A percentile compares a stretch with the other conserved stretches of the same genome.
These are phyloP conservation scores for Smutsia temminckii DNA, from an alignment of 2,797 vertebrate species.

Conservation along the genomic window DNA sequence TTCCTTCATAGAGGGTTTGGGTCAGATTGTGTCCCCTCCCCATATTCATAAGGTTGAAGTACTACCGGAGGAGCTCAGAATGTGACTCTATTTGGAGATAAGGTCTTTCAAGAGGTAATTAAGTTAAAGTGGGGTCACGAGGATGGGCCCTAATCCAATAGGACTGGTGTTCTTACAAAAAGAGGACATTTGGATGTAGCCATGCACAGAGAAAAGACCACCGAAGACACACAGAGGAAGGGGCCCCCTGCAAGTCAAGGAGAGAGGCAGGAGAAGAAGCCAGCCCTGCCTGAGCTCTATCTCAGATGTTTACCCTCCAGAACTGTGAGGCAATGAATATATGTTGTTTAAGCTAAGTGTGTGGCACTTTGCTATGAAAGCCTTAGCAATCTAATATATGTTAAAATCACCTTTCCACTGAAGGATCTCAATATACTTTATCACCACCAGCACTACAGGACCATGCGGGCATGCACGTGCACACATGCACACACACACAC, in stretches of 20 bases:
- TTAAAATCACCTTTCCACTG: neutral
- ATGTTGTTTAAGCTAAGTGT: neutral
- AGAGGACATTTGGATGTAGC: neutral
- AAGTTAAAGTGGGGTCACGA: neutral
- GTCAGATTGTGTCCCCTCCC: neutral
- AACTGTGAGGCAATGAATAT: neutral
- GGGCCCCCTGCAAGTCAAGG: accelerated
- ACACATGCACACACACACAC: too few species aligned
- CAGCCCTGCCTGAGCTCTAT: neutral
- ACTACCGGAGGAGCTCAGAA: neutral
- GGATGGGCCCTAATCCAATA: neutral
- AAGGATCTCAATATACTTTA: neutral
- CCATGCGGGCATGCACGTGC: too few species aligned
- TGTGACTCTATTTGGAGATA: neutral
- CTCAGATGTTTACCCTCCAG: neutral
- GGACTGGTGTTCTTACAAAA: neutral
- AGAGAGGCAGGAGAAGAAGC: neutral
- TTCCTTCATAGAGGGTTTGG: neutral
- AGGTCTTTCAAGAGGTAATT: neutral
- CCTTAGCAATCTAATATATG: neutral
- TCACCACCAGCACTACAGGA: too few species aligned
- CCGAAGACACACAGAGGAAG: neutral
- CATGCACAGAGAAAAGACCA: neutral
- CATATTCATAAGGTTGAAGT: neutral
- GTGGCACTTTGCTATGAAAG: neutral